A percentile compares a stretch with the other conserved stretches of the same genome.
phyloP scores from a whole-genome alignment of 2,888 invertebrate species.

The Diaphora mendica region DNA sequence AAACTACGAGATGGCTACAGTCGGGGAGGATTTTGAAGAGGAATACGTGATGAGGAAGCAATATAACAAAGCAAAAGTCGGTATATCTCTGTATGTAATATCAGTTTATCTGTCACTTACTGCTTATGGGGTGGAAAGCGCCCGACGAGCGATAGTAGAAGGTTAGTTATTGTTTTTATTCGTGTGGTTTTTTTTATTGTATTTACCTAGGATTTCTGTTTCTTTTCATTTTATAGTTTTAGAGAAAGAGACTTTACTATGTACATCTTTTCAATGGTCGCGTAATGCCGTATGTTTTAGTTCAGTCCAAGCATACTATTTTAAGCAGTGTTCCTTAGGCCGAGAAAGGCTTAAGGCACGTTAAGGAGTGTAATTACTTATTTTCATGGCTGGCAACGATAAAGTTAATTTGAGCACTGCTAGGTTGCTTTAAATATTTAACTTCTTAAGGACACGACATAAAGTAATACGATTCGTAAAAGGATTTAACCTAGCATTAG shows the following conservation, averaged over 20 bases:
- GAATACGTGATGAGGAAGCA: slow-evolving; percentile 69
- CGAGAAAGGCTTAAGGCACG: not conserved
- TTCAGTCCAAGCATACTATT: not conserved
- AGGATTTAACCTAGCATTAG: not conserved
- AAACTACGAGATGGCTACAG: slow-evolving; percentile 72
- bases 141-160: slow-evolving; percentile 66
- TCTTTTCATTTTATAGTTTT: not conserved
- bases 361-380: not conserved
- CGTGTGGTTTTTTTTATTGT: not conserved
- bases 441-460: not conserved
- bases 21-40: slow-evolving; percentile 71
- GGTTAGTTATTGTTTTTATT: slow-evolving; percentile 43
- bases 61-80: slow-evolving; percentile 69
- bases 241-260: too few relatives aligned
- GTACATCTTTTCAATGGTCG: too few relatives aligned
- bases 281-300: not conserved
- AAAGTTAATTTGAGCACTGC: not conserved
- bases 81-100: slow-evolving; percentile 67
- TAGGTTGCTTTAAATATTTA: not conserved
- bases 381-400: not conserved
- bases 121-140: slow-evolving; percentile 75
- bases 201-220: too few relatives aligned
- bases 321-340: not conserved
- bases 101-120: slow-evolving; percentile 74
- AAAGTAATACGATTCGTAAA: not conserved